These are phyloP conservation scores for Bombus terrestris DNA, from an alignment of 1,140 invertebrate species.

Conservation along the genomic window DNA sequence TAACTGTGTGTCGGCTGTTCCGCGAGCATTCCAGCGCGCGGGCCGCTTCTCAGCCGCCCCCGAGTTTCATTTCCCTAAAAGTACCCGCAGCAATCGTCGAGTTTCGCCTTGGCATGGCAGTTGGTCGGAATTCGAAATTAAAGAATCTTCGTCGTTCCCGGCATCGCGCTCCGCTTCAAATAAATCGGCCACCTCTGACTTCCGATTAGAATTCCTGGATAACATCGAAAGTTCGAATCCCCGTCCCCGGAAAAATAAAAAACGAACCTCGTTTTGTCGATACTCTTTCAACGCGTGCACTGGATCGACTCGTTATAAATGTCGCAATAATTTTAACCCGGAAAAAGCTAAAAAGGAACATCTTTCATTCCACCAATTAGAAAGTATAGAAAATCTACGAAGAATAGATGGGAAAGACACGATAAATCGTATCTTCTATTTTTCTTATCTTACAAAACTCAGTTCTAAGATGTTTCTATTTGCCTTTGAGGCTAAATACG, in stretches of 20 bases:
- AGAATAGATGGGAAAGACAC: no score
- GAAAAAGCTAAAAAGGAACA: neutral
- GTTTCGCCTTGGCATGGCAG: conserved; percentile 43
- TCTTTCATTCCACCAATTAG: neutral
- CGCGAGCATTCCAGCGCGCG: conserved; percentile 53
- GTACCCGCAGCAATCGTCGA: conserved; percentile 55
- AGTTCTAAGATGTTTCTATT: neutral
- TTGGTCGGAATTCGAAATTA: conserved; percentile 59
- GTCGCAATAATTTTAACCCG: neutral
- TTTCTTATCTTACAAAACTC: neutral
- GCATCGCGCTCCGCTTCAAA: neutral
- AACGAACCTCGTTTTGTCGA: neutral
- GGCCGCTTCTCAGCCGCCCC: conserved; percentile 25
- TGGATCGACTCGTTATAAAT: neutral
- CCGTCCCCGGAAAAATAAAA: neutral
- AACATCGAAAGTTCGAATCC: neutral
- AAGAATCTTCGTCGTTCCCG: conserved; percentile 52
- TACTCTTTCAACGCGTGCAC: neutral
- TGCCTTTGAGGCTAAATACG: neutral
- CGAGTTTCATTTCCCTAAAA: conserved; percentile 76
- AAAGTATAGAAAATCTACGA: neutral
- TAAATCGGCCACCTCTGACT: neutral
- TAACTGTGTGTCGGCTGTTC: conserved; percentile 11
- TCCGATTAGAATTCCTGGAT: conserved; percentile 22
- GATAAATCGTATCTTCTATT: neutral